Base-by-base conservation (phyloP, 1,140 invertebrate species). In the Chrysoperla carnea region DNA sequence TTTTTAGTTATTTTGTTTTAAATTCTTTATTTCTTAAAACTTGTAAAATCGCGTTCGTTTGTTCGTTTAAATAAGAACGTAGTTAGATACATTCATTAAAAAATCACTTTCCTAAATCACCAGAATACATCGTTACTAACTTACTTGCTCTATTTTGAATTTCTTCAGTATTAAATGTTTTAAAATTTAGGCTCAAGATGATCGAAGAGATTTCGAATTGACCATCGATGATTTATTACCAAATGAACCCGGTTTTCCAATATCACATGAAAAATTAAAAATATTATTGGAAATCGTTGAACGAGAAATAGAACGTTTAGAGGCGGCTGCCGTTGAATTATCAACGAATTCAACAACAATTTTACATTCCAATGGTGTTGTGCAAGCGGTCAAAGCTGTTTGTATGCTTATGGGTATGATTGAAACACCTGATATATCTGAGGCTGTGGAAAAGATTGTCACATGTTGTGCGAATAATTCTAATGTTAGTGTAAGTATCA, bases 301-400 rank as follows among this genome's bases (percentile, higher is more conserved):
- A 55, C 79, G 75, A 50, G 83, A 89, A 65, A 74, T 85, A 50
- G 79, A 81, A 41, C 76, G 77, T 48, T 70, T 87, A 1, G 72
- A 82, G 56, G 73, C 67, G 36, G 70, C 71, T 27, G 70, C 71
- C 0, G 59, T 69, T 35, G 73, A 73, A 41, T 65, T 66, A 9
- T 66, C 67, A 14, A 66, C 66, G 2, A 63, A 67, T 9, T 68
- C 57, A 42, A 59, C 31, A 11, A 33, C 8, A 11, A 33, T 33
- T 33, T 51, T 73, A 17, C 70, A 78, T 52, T 66, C 71, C 4
- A 71, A 46, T 45, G 68, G 76, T 13, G 75, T 91, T 36, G 69
- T 81, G 13, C 91, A 96, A 61, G 81, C 87, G 0, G 84, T 94
- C 0, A 96, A 95, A 64, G 87, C 86, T 1, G 78, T 97, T 7